Conservation (phyloP, 2,888 invertebrate species). For the Electrophaes corylata region DNA sequence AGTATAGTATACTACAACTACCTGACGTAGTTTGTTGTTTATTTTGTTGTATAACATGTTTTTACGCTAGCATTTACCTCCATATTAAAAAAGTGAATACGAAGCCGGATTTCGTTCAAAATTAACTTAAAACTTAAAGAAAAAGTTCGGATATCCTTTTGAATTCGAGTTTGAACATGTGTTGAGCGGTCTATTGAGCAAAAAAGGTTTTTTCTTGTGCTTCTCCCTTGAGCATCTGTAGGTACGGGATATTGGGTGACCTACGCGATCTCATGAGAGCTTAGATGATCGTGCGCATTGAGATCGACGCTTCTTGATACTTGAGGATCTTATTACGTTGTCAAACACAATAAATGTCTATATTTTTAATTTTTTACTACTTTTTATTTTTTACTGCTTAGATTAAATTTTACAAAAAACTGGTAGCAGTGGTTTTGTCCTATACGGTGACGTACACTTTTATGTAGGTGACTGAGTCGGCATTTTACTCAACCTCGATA, state of each 20-base stretch:
- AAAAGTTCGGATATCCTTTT: constrained; percentile 42
- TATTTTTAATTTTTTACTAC: no score
- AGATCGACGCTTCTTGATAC: constrained; percentile 46
- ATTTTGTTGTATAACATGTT: no score
- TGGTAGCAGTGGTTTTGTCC: no score
- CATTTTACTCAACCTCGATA: no score
- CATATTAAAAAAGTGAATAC: not conserved
- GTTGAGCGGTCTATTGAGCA: constrained; percentile 30
- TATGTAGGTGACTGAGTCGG: no score
- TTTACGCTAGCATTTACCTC: no score
- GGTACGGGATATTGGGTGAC: constrained; percentile 74
- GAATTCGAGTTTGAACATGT: constrained; percentile 35
- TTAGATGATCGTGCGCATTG: constrained; percentile 33
- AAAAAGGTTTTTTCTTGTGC: constrained; percentile 55
- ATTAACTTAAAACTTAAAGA: constrained; percentile 4
- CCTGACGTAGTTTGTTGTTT: no score
- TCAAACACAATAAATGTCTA: no score
- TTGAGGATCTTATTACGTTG: constrained; percentile 28
- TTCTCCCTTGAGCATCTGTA: constrained; percentile 69
- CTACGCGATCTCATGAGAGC: constrained; percentile 60
- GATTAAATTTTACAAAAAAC: no score
- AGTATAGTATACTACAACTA: no score
- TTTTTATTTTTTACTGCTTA: no score
- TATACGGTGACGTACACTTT: no score
- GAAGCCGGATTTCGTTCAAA: constrained; percentile 9